Base-by-base conservation (phyloP, 2,888 invertebrate species). In the Harpalus rufipes region DNA sequence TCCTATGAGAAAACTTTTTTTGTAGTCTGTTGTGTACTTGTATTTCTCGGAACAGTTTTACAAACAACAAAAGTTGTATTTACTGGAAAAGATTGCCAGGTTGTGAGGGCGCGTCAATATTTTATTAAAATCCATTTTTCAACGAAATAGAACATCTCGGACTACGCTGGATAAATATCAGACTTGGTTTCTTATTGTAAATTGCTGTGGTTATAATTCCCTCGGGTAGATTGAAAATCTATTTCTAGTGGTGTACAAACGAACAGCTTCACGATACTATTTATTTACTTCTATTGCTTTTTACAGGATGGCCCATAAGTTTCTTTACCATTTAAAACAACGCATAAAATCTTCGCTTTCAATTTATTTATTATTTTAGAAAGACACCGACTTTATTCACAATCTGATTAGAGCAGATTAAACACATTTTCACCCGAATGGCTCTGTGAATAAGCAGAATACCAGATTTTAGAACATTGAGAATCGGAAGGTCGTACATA, bases 241-340 rank as follows among this genome's bases (percentile, higher is more conserved):
- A 78, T 78, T 78, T 78, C 78, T 58, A 78, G 78, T 12, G 58
- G 56, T 78, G 32, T n/a, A n/a, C 76, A 58, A 56, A 78, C 78
- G 78, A 32, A 56, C 25, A 51, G 18, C 51, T 14, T 41, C 78
- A 56, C 25, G 56, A 74, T 21, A 44, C 72, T 12, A 78, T 78
- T 78, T 78, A 78, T 78, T 78, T 78, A 78, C 56, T 78, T 58
- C 76, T 56, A 58, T n/a, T 78, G 58, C 58, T 78, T 78, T 58
- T 21, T 21, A 21, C 21, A 3, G 21, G 21, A 3, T 21, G 21
- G 21, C 21, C 21, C 21, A 21, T 21, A 21, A 21, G 21, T 21
- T 3, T 1, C 3, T 21, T 21, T 21, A 21, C 21, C 21, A 21
- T 21, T 21, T 21, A 21, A 21, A n/a, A n/a, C n/a, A n/a, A n/a